Evolutionary conservation across 2,888 invertebrate genomes (phyloP).

Genomic region (Teleiodes luculella): DNA sequence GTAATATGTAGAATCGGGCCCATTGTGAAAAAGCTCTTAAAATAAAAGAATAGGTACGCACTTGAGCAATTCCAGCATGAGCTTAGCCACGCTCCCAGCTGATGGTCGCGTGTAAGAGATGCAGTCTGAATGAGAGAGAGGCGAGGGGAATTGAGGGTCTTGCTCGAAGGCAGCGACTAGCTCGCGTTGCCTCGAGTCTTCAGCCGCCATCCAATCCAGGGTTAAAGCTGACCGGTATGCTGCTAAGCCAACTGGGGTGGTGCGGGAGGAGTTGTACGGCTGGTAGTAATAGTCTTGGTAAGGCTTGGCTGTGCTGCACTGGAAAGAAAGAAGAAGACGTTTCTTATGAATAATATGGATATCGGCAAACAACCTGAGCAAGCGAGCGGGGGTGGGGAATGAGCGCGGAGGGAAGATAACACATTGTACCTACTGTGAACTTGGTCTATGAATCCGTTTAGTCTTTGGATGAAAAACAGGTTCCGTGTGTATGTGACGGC

Average conservation of each 20-base stretch:
- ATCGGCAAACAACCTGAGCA: too few species aligned
- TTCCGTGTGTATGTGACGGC: too few species aligned
- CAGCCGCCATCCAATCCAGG: slow-evolving; percentile 61
- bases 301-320: background rate
- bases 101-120: slow-evolving; percentile 50
- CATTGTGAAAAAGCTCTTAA: too few species aligned
- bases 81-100: slow-evolving; percentile 54
- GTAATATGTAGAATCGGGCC: too few species aligned
- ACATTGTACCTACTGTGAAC: too few species aligned
- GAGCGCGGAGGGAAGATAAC: too few species aligned
- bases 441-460: too few species aligned
- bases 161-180: slow-evolving; percentile 53
- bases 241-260: slow-evolving; percentile 47
- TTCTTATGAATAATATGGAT: too few species aligned
- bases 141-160: slow-evolving; percentile 32
- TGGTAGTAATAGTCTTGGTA: slow-evolving; percentile 3
- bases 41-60: slow-evolving; percentile 27
- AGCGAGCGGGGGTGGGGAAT: too few species aligned
- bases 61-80: slow-evolving; percentile 62
- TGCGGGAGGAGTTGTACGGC: slow-evolving; percentile 41
- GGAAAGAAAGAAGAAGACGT: too few species aligned
- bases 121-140: slow-evolving; percentile 41
- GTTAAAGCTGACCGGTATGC: slow-evolving; percentile 59
- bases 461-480: too few species aligned
- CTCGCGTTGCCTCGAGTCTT: slow-evolving; percentile 55